Percentiles rank a stretch among this genome's conserved stretches.
phyloP scores from a whole-genome alignment of 2,888 invertebrate genomes.

The Ommatoiulus sabulosus region DNA sequence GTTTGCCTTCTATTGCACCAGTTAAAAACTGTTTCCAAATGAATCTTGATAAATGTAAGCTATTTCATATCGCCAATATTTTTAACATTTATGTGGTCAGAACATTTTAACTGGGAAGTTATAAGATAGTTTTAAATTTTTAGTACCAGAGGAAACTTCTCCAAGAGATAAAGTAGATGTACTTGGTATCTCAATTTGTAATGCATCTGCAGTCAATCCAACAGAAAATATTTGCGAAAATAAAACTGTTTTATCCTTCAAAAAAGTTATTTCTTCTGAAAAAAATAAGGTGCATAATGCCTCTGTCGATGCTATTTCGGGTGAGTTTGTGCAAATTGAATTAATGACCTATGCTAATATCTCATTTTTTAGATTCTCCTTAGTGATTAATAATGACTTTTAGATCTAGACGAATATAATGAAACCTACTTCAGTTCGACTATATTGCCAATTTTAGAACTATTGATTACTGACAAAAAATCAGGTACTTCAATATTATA shows the following conservation, averaged over 20 bases:
- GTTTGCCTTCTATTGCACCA: background rate
- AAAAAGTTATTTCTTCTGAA: background rate
- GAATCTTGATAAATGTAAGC: constrained; percentile 23
- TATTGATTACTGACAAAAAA: background rate
- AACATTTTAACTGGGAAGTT: background rate
- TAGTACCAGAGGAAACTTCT: background rate
- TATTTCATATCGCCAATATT: background rate
- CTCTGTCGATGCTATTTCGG: background rate
- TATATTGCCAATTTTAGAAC: constrained; percentile 18
- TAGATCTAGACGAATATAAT: background rate
- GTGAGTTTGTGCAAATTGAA: background rate
- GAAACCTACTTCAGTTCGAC: background rate
- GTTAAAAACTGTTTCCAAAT: background rate
- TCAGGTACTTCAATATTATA: constrained; percentile 12
- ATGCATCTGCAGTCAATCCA: background rate
- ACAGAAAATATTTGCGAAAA: background rate
- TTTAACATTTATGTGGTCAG: background rate
- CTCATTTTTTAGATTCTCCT: background rate
- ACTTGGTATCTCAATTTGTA: background rate
- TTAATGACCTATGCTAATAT: background rate
- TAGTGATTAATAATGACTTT: background rate
- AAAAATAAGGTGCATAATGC: background rate
- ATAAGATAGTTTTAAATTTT: background rate
- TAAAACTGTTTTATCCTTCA: background rate
- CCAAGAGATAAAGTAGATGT: background rate